Evolutionary conservation across 2,113 vertebrate species (phyloP).

Genomic region (Sylvia atricapilla): DNA sequence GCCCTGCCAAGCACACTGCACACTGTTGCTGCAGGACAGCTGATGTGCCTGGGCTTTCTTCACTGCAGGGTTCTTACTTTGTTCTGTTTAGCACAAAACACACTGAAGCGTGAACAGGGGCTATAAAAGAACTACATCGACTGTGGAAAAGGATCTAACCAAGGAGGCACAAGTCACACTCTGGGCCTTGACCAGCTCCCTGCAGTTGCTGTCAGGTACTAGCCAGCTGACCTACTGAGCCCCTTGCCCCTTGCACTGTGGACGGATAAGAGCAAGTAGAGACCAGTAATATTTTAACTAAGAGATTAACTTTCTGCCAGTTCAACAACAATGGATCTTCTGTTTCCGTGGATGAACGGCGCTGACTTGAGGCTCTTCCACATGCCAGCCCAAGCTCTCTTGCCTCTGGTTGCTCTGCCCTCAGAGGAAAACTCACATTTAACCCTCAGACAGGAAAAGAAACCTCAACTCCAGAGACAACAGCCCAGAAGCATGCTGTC

Average conservation of each 20-base stretch:
- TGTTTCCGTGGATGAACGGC: conserved; percentile 27
- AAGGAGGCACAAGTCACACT: conserved; percentile 26
- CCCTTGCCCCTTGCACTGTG: conserved; percentile 61
- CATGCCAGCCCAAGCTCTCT: neutral
- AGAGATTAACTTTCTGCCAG: conserved; percentile 26
- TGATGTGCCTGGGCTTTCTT: neutral
- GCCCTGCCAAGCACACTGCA: neutral
- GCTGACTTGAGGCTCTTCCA: conserved; percentile 31
- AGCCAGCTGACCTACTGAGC: conserved; percentile 56
- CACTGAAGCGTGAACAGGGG: neutral
- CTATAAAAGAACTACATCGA: neutral
- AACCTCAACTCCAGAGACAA: neutral
- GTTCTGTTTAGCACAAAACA: conserved; percentile 2
- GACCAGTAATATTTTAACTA: conserved; percentile 68
- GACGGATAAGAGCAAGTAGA: conserved; percentile 45
- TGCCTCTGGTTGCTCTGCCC: neutral
- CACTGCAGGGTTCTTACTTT: neutral
- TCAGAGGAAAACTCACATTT: neutral
- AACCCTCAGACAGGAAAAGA: neutral
- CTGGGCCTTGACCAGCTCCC: neutral
- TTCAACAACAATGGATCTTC: conserved; percentile 32
- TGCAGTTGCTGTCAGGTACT: conserved; percentile 19
- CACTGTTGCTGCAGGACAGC: neutral
- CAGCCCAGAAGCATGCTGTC: neutral
- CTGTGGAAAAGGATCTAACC: conserved; percentile 11